A percentile compares a stretch with the other conserved stretches of the same genome.
Evolutionary conservation across 2,113 vertebrate species (phyloP).

Genomic region (Rhinopomastus cyanomelas): DNA sequence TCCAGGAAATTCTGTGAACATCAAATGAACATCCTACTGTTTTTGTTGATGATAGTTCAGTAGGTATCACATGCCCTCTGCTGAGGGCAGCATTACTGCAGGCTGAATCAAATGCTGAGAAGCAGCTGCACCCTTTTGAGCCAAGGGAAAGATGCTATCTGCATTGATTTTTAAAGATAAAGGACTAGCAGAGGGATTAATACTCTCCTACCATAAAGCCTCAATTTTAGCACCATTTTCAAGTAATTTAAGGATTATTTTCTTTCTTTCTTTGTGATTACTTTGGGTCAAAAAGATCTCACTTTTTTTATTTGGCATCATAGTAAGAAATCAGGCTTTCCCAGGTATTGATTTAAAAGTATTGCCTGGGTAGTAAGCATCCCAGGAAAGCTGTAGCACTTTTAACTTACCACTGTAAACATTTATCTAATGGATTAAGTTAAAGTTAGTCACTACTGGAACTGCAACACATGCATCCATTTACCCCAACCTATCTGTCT

Average conservation of each 20-base stretch:
- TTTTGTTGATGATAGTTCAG: conserved; percentile 38
- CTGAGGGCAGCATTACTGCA: conserved; percentile 14
- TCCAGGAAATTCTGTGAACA: conserved; percentile 24
- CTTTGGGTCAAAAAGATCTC: background rate
- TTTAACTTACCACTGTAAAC: background rate
- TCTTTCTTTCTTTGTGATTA: background rate
- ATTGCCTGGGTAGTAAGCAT: background rate
- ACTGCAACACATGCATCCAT: background rate
- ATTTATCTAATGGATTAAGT: conserved; percentile 17
- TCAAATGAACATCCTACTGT: background rate
- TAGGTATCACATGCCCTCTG: conserved; percentile 14
- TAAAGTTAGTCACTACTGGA: background rate
- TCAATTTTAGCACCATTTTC: background rate
- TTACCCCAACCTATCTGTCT: background rate
- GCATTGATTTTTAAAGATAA: conserved; percentile 11
- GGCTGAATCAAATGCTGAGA: conserved; percentile 22
- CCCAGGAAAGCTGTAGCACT: background rate
- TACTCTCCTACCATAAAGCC: background rate
- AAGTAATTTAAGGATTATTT: background rate
- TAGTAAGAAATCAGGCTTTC: background rate
- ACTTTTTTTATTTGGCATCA: background rate
- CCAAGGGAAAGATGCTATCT: background rate
- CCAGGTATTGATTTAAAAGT: background rate
- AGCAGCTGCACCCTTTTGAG: conserved; percentile 10
- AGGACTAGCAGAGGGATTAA: background rate